phyloP scores from a whole-genome alignment of 2,888 invertebrate species.

The Tipula lateralis region DNA sequence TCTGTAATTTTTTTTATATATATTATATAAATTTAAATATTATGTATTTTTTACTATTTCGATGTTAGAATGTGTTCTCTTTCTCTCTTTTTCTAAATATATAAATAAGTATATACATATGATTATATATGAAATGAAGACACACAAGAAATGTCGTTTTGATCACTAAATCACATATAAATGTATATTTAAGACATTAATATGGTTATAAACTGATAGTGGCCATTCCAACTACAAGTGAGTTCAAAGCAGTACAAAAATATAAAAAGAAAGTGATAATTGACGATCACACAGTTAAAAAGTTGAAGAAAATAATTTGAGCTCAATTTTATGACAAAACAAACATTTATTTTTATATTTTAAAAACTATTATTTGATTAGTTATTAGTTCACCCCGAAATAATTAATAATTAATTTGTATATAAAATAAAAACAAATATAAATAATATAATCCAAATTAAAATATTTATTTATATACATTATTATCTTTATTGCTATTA shows the following conservation, averaged over 20 bases:
- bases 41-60: background rate
- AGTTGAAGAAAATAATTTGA: background rate
- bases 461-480: conserved; percentile 33
- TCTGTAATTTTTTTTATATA: background rate
- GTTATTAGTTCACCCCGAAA: conserved; percentile 33
- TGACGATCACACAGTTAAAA: background rate
- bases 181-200: background rate
- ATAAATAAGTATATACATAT: background rate
- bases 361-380: background rate
- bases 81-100: background rate
- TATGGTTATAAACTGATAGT: background rate
- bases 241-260: background rate
- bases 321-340: conserved; percentile 11
- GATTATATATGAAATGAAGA: background rate
- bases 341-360: conserved; percentile 27
- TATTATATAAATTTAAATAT: background rate
- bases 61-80: background rate
- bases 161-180: background rate
- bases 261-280: background rate
- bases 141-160: background rate
- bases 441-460: conserved; percentile 32
- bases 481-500: conserved; percentile 28
- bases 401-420: conserved; percentile 36
- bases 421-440: conserved; percentile 20
- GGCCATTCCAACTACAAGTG: background rate